Evolutionary conservation across 2,888 invertebrate genomes (phyloP), one percentile per base, ranked within the genome.

Genomic region (Gisinianus flammeolus): DNA sequence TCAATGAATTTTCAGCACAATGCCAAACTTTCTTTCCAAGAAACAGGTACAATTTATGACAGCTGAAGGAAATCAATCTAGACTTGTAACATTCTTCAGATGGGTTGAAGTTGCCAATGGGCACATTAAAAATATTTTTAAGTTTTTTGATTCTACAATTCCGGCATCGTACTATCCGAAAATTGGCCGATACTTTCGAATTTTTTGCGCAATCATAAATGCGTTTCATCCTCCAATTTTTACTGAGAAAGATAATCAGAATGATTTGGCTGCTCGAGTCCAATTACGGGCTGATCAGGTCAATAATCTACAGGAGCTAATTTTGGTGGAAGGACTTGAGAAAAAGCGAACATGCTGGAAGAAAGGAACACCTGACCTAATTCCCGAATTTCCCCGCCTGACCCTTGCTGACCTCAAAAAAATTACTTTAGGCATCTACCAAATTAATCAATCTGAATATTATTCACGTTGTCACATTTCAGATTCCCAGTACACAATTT

Each of bases 31-130:
- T 44, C 10, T 72, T 6, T 16, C 10, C n/a, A 12, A 12, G 3
- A 54, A 54, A 12, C 44, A 54, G 22, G 58, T 30, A 10, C 72
- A 72, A 31, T 56, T 72, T 52, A 72, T n/a, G 3, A 24, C 52
- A 8, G 12, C 28, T 2, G 72, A 72, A 31, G 28, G 30, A 10
- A 72, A 72, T n/a, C n/a, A 24, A 12, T 26, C 56, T 6, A 28
- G 72, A n/a, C n/a, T 72, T 0, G 72, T 72, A 6, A 72, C 72
- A n/a, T 24, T n/a, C n/a, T 6, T 30, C 19, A 28, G 72, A 8
- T 72, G 58, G 56, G 72, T 72, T 30, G 72, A 72, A 28, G 19
- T 26, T 26, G 56, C 19, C 10, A 72, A 72, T 72, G 72, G 72
- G 28, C 22, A 31, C 28, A 5, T 70, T 4, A 70, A 70, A 52